Evolutionary conservation across 2,797 vertebrate species (phyloP).

Genomic region (Ctenopoma multispine): DNA sequence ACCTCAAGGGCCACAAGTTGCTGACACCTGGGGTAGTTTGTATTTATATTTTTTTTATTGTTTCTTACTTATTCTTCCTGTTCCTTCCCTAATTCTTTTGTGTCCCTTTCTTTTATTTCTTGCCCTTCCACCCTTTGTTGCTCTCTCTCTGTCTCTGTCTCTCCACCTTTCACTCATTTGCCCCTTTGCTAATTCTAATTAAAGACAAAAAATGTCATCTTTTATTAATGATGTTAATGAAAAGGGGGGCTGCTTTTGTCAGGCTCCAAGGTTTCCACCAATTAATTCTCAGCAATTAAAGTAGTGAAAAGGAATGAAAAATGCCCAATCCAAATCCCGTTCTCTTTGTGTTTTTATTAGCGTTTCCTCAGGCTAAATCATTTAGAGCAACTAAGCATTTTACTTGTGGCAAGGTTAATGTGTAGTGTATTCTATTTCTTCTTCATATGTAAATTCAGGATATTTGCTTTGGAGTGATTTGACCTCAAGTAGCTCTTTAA

Average conservation of each 20-base stretch:
- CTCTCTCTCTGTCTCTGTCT: not conserved
- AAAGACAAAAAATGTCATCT: conserved; percentile 73
- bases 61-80: not conserved
- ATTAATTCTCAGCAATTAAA: conserved; percentile 75
- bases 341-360: conserved; percentile 35
- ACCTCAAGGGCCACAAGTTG: not conserved
- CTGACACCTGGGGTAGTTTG: conserved; percentile 11
- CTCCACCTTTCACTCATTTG: conserved; percentile 39
- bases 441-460: conserved; percentile 15
- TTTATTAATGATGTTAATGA: conserved; percentile 84
- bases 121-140: conserved; percentile 6
- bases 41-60: not conserved
- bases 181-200: conserved; percentile 71
- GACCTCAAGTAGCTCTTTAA: not conserved
- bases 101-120: conserved; percentile 1
- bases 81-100: not conserved
- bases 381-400: conserved; percentile 26
- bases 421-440: not conserved
- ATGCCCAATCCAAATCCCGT: conserved; percentile 23
- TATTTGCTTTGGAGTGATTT: conserved; percentile 1
- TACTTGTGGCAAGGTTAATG: conserved; percentile 13
- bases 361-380: conserved; percentile 38
- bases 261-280: conserved; percentile 73
- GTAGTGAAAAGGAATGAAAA: conserved; percentile 13
- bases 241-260: conserved; percentile 67